A percentile compares a stretch with the other conserved stretches of the same genome.
phyloP scores from a whole-genome alignment of 2,888 invertebrate genomes.

The Chaitophorus viminalis region DNA sequence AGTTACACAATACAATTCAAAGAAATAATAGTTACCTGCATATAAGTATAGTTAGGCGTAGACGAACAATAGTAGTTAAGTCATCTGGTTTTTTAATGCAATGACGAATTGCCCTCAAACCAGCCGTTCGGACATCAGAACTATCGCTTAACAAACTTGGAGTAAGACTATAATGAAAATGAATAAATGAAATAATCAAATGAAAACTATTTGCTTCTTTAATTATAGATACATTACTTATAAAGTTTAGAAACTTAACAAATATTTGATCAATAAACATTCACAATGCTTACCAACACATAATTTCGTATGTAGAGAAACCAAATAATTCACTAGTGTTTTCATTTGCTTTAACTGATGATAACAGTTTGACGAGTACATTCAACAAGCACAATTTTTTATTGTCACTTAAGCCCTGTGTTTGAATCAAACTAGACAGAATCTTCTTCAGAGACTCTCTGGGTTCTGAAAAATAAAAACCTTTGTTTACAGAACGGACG shows the following conservation, averaged over 20 bases:
- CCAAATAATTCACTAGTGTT: constrained; percentile 73
- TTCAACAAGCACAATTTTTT: constrained; percentile 88
- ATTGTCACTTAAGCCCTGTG: constrained; percentile 76
- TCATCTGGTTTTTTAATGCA: constrained; percentile 81
- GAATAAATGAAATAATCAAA: neutral
- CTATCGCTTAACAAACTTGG: constrained; percentile 86
- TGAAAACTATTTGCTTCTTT: neutral
- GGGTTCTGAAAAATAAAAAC: constrained; percentile 68
- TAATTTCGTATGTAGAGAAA: constrained; percentile 82
- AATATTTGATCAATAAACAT: neutral
- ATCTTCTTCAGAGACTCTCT: constrained; percentile 72
- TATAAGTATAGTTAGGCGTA: constrained; percentile 86
- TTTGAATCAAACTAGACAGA: constrained; percentile 73
- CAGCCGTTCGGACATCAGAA: constrained; percentile 89
- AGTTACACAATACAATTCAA: neutral
- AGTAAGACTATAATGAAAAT: constrained; percentile 76
- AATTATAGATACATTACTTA: neutral
- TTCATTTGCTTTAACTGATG: constrained; percentile 69
- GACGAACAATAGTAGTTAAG: constrained; percentile 80
- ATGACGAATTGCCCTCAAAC: constrained; percentile 87
- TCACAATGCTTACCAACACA: constrained; percentile 77
- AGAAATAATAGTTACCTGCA: constrained; percentile 71
- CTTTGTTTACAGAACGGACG: constrained; percentile 1
- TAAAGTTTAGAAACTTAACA: neutral
- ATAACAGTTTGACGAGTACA: constrained; percentile 81